Percentiles rank a stretch among this genome's conserved stretches.
These are phyloP conservation scores for Nowickia ferox DNA, from an alignment of 2,888 invertebrate species.

Conservation along the genomic window DNA sequence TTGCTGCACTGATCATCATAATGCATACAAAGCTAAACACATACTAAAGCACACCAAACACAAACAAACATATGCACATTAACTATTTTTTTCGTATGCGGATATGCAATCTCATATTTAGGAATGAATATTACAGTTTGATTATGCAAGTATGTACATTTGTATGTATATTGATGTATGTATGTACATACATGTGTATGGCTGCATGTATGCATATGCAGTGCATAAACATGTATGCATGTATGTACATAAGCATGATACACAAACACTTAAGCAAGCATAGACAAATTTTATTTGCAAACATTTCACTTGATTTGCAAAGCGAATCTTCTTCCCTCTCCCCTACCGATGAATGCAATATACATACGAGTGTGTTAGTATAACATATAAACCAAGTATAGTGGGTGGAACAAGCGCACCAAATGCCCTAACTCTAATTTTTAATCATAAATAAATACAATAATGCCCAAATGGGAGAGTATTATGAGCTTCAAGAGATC, in stretches of 20 bases:
- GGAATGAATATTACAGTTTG: conserved; percentile 53
- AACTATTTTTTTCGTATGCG: conserved; percentile 71
- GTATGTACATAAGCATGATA: conserved; percentile 77
- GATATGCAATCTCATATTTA: conserved; percentile 34
- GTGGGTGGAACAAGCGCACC: neutral
- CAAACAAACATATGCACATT: conserved; percentile 33
- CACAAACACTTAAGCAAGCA: conserved; percentile 82
- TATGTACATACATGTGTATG: neutral
- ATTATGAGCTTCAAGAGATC: too few species aligned
- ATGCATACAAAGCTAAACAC: conserved; percentile 76
- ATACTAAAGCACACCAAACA: conserved; percentile 52
- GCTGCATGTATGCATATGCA: conserved; percentile 74
- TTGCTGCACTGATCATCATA: conserved; percentile 80
- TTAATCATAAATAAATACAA: too few species aligned
- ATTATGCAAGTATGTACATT: conserved; percentile 67
- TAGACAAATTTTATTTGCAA: conserved; percentile 83
- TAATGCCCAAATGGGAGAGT: too few species aligned
- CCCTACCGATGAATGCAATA: conserved; percentile 48
- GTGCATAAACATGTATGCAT: conserved; percentile 61
- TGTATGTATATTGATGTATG: conserved; percentile 74
- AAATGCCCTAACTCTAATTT: neutral
- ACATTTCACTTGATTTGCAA: conserved; percentile 83
- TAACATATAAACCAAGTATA: conserved; percentile 40
- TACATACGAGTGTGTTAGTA: neutral
- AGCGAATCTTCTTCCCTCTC: conserved; percentile 73